These are phyloP conservation scores for Sarcophaga variegata DNA, from an alignment of 2,888 invertebrate genomes.

Conservation along the genomic window DNA sequence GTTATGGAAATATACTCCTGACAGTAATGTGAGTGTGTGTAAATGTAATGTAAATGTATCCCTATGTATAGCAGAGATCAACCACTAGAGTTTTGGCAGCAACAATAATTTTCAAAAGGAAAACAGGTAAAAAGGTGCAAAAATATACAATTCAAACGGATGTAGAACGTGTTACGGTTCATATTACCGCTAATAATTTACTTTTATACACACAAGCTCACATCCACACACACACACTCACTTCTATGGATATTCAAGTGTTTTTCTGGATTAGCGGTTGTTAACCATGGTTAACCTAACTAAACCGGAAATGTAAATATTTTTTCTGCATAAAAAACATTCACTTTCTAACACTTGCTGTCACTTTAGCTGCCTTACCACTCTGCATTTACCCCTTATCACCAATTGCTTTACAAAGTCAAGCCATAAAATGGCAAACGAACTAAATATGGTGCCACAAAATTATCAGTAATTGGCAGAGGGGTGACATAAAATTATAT, in stretches of 20 bases:
- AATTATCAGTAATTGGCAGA: conserved; percentile 38
- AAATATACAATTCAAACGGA: conserved; percentile 20
- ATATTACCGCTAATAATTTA: conserved; percentile 41
- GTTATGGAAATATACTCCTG: too few relatives aligned
- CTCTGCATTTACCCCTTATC: not conserved
- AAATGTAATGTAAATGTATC: too few relatives aligned
- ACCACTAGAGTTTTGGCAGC: not conserved
- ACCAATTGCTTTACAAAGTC: not conserved
- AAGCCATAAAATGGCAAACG: conserved; percentile 26
- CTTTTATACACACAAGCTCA: not conserved
- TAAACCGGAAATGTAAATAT: conserved; percentile 11
- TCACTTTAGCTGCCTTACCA: not conserved
- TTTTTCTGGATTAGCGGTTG: conserved; percentile 9
- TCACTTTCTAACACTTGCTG: conserved; percentile 10
- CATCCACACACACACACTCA: not conserved
- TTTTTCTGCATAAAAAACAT: not conserved
- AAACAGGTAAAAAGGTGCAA: not conserved
- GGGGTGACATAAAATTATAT: conserved; percentile 36
- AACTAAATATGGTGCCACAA: conserved; percentile 19
- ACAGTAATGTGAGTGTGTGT: too few relatives aligned
- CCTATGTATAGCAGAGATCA: not conserved
- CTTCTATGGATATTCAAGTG: too few relatives aligned
- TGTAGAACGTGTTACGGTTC: conserved; percentile 28
- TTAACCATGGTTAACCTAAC: conserved; percentile 26
- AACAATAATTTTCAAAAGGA: not conserved